phyloP scores from a whole-genome alignment of 1,140 invertebrate genomes.

The Rhyacophila brunnea region DNA sequence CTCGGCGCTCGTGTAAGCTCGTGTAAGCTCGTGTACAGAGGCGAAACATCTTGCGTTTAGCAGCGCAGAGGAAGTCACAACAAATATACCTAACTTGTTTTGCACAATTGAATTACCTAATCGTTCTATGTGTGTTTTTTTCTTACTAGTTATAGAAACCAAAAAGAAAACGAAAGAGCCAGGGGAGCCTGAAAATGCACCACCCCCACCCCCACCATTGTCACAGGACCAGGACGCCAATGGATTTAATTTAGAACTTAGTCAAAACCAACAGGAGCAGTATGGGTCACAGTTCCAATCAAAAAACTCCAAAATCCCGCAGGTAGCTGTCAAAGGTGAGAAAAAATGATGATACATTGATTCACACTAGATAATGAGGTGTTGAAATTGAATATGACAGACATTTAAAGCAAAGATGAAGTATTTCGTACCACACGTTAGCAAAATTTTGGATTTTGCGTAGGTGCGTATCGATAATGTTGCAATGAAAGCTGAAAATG shows the following conservation, averaged over 20 bases:
- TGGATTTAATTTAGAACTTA: slow-evolving; percentile 72
- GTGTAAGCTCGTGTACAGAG: no score
- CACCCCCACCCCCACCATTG: slow-evolving; percentile 38
- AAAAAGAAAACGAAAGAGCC: slow-evolving; percentile 1
- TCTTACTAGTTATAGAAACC: not conserved
- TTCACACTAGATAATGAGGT: no score
- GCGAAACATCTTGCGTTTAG: no score
- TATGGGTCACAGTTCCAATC: slow-evolving; percentile 71
- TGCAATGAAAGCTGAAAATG: no score
- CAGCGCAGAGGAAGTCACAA: slow-evolving; percentile 39
- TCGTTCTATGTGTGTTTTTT: not conserved
- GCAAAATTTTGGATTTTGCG: no score
- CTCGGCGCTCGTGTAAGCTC: no score
- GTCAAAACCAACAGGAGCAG: slow-evolving; percentile 68
- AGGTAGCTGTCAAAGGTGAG: slow-evolving; percentile 57
- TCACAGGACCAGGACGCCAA: slow-evolving; percentile 45
- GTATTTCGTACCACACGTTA: no score
- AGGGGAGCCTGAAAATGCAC: not conserved
- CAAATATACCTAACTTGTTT: slow-evolving; percentile 40
- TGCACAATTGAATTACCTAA: no score
- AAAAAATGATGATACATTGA: no score
- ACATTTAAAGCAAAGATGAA: no score
- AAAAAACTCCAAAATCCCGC: slow-evolving; percentile 38
- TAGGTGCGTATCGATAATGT: no score
- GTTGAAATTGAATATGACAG: no score